A percentile compares a stretch with the other conserved stretches of the same genome.
Conservation (phyloP, 2,113 vertebrate genomes). For the Vulpes vulpes region DNA sequence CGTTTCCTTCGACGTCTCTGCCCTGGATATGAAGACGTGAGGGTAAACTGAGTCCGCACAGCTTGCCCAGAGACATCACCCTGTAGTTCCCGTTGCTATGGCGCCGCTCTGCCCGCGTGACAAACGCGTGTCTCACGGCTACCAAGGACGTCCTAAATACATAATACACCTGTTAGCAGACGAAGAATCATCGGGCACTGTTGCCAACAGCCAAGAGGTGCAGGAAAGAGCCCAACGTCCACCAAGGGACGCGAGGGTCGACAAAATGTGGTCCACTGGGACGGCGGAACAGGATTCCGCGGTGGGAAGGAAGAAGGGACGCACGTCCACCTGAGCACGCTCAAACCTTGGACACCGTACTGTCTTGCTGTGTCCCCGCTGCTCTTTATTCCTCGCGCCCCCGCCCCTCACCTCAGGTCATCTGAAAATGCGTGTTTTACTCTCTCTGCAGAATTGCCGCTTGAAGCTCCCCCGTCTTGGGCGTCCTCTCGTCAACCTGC, state of each 20-base stretch:
- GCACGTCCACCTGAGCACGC: too few species aligned
- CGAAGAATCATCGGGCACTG: background rate
- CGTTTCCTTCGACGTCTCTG: too few species aligned
- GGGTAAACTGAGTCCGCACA: accelerated
- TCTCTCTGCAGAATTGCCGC: accelerated
- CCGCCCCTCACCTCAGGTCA: accelerated
- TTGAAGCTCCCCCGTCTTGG: accelerated
- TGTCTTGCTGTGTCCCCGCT: accelerated
- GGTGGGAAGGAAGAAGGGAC: too few species aligned
- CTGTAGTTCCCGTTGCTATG: accelerated
- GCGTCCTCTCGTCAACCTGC: accelerated
- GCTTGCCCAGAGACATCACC: background rate
- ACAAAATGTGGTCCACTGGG: too few species aligned
- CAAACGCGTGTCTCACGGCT: accelerated
- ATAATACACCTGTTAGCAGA: background rate
- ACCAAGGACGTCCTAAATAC: background rate
- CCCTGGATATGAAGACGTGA: too few species aligned
- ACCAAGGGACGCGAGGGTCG: accelerated
- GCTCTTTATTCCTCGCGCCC: accelerated
- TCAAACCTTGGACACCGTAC: accelerated
- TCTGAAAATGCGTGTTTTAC: background rate
- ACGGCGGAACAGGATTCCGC: too few species aligned
- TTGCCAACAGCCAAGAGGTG: background rate
- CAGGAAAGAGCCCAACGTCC: background rate
- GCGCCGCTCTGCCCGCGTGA: too few species aligned